Percentiles rank a stretch among this genome's conserved stretches.
phyloP scores from a whole-genome alignment of 2,797 vertebrate genomes.

The Malurus leucopterus region DNA sequence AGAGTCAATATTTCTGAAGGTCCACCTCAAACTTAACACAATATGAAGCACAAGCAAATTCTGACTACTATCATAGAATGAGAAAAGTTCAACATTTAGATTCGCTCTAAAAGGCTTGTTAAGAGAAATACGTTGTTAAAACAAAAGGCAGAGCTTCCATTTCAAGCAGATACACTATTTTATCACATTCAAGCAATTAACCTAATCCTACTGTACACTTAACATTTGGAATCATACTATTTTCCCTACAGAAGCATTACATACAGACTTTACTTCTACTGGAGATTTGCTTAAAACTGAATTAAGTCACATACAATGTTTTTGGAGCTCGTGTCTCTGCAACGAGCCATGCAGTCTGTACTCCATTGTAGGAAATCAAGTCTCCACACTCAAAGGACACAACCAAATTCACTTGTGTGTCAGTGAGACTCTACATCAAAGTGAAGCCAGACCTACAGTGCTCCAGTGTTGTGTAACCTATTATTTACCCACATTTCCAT shows the following conservation, averaged over 20 bases:
- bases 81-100: not conserved
- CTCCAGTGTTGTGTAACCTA: not conserved
- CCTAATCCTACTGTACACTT: not conserved
- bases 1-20: not conserved
- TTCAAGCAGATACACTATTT: not conserved
- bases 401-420: not conserved
- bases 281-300: not conserved
- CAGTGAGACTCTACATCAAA: rapidly evolving
- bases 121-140: not conserved
- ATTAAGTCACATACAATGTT: not conserved
- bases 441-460: not conserved
- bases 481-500: not conserved
- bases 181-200: not conserved
- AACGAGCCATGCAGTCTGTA: not conserved
- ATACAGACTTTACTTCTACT: not conserved
- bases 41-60: not conserved
- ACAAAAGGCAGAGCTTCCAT: not conserved
- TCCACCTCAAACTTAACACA: not conserved
- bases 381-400: not conserved
- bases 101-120: not conserved
- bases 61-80: not conserved
- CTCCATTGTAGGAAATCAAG: rapidly evolving
- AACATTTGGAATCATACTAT: not conserved
- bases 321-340: not conserved
- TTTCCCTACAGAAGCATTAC: not conserved